Percentiles rank a stretch among this genome's conserved stretches.
Conservation (phyloP, 2,113 vertebrate species). For the Hippocampus comes region DNA sequence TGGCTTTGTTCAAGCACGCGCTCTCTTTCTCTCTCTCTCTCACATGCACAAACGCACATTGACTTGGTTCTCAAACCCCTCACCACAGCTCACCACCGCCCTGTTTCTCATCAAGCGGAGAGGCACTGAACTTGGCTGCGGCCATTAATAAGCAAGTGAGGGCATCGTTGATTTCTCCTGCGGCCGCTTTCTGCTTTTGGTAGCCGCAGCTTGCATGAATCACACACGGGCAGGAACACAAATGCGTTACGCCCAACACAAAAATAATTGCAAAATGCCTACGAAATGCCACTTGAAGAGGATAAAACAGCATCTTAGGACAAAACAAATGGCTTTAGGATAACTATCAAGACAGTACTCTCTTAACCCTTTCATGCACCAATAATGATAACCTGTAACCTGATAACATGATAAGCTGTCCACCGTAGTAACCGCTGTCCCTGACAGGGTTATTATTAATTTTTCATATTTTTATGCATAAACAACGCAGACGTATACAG, state of each 20-base stretch:
- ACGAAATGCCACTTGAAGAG: not conserved
- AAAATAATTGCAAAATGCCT: not conserved
- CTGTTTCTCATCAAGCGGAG: slow-evolving; percentile 38
- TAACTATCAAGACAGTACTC: too few species aligned
- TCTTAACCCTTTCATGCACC: too few species aligned
- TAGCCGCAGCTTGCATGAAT: slow-evolving; percentile 51
- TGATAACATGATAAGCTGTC: too few species aligned
- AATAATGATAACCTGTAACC: too few species aligned
- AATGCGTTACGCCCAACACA: slow-evolving; percentile 32
- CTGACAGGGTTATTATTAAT: too few species aligned
- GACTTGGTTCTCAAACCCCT: slow-evolving; percentile 33
- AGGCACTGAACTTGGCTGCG: slow-evolving; percentile 55
- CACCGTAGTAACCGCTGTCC: too few species aligned
- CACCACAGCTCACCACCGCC: slow-evolving; percentile 3
- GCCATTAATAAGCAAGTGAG: slow-evolving; percentile 69
- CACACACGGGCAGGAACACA: slow-evolving; percentile 29
- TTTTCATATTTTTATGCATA: too few species aligned
- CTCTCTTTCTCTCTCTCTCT: not conserved
- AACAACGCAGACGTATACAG: too few species aligned
- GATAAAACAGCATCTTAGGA: not conserved
- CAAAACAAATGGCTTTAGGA: too few species aligned
- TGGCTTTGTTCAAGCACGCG: slow-evolving; percentile 1
- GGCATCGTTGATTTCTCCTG: slow-evolving; percentile 64
- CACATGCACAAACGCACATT: slow-evolving; percentile 14
- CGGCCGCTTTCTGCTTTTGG: slow-evolving; percentile 8